Evolutionary conservation across 2,113 vertebrate genomes (phyloP).

Genomic region (Gnathonemus longibarbis): DNA sequence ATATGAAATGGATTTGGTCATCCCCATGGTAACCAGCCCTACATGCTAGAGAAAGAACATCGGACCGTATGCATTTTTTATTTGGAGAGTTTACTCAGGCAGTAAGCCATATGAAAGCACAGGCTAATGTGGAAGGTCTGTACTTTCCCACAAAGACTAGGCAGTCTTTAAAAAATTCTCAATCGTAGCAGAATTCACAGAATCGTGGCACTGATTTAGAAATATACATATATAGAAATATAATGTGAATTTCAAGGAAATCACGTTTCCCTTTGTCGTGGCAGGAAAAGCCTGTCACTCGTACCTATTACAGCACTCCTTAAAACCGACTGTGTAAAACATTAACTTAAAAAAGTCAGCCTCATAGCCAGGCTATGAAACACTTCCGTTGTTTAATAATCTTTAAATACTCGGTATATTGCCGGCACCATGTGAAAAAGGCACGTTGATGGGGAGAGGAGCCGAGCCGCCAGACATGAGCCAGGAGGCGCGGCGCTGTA

Average conservation of each 20-base stretch:
- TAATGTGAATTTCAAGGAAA: neutral
- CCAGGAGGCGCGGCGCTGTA: neutral
- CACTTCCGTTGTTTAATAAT: neutral
- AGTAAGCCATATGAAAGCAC: slow-evolving; percentile 30
- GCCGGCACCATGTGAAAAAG: neutral
- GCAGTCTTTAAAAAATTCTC: neutral
- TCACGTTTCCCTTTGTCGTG: neutral
- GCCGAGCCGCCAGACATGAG: neutral
- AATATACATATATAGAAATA: neutral
- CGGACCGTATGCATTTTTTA: slow-evolving; percentile 59
- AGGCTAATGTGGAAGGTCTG: neutral
- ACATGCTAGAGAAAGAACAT: slow-evolving; percentile 46
- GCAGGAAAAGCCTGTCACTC: neutral
- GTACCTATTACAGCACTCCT: neutral
- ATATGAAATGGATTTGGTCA: slow-evolving; percentile 68
- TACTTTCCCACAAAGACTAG: neutral
- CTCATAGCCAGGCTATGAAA: neutral
- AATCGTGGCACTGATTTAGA: neutral
- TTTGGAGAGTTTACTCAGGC: slow-evolving; percentile 52
- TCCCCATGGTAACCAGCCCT: slow-evolving; percentile 63
- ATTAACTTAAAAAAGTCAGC: neutral
- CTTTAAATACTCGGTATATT: neutral
- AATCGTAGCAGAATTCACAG: neutral
- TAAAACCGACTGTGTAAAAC: neutral
- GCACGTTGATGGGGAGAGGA: neutral